Percentiles rank a stretch among this genome's conserved stretches.
phyloP scores from a whole-genome alignment of 2,113 vertebrate genomes.

The Phyllostomus discolor region DNA sequence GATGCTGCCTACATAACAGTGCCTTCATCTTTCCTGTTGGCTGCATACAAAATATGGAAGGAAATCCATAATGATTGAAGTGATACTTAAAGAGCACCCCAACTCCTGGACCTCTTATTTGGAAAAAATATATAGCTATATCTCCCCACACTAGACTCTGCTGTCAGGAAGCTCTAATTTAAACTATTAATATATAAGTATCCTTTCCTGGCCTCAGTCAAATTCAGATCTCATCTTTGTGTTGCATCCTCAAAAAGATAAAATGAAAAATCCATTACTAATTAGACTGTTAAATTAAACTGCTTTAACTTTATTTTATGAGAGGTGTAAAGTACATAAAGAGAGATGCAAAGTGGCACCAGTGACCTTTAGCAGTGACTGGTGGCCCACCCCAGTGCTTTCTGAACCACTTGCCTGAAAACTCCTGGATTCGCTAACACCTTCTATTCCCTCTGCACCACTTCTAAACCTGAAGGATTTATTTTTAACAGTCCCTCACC shows the following conservation, averaged over 20 bases:
- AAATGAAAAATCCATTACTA: slow-evolving; percentile 81
- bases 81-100: neutral
- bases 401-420: slow-evolving; percentile 78
- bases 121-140: neutral
- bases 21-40: neutral
- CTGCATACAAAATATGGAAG: neutral
- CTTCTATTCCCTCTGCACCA: slow-evolving; percentile 79
- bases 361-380: slow-evolving; percentile 75
- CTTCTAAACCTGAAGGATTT: slow-evolving; percentile 84
- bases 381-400: slow-evolving; percentile 68
- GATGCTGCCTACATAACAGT: neutral
- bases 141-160: neutral
- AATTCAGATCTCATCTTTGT: slow-evolving; percentile 69
- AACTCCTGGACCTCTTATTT: neutral
- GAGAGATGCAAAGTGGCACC: slow-evolving; percentile 71
- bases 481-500: slow-evolving; percentile 84
- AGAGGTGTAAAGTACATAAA: slow-evolving; percentile 80
- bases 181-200: neutral
- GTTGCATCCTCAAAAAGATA: slow-evolving; percentile 70
- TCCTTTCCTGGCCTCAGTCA: neutral
- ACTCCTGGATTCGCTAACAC: slow-evolving; percentile 76
- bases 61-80: neutral
- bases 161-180: neutral
- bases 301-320: slow-evolving; percentile 83
- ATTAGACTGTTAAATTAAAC: slow-evolving; percentile 85